phyloP scores from a whole-genome alignment of 2,113 vertebrate genomes.

The Festucalex cinctus region DNA sequence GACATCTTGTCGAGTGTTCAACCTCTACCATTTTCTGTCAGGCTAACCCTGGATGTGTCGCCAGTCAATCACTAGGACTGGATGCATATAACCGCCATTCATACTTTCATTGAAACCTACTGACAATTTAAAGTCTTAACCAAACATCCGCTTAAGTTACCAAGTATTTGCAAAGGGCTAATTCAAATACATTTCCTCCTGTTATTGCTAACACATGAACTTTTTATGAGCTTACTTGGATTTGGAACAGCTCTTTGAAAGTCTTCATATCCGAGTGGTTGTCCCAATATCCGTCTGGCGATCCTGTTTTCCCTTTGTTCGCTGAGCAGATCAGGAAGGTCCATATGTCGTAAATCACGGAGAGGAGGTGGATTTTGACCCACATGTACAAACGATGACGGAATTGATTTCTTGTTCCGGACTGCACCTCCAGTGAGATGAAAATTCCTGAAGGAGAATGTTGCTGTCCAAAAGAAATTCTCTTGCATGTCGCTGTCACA shows the following conservation, averaged over 20 bases:
- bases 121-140: too few species aligned
- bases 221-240: conserved; percentile 73
- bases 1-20: too few species aligned
- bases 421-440: conserved; percentile 19
- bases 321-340: conserved; percentile 47
- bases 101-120: too few species aligned
- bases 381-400: conserved; percentile 21
- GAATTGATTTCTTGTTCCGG: conserved; percentile 17
- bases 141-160: background rate
- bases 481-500: conserved; percentile 45
- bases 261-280: conserved; percentile 44
- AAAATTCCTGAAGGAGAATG: conserved; percentile 66
- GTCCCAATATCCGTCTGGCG: conserved; percentile 37
- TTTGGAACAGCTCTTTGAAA: conserved; percentile 54
- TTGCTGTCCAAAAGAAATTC: conserved; percentile 64
- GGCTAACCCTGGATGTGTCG: too few species aligned
- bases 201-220: background rate
- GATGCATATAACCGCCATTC: too few species aligned
- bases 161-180: background rate
- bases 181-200: too few species aligned
- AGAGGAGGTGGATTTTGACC: conserved; percentile 24
- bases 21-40: too few species aligned
- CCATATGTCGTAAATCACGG: conserved; percentile 25
- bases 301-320: conserved; percentile 54
- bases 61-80: too few species aligned